These are phyloP conservation scores for Meriones unguiculatus DNA, from an alignment of 2,113 vertebrate genomes.

Conservation along the genomic window DNA sequence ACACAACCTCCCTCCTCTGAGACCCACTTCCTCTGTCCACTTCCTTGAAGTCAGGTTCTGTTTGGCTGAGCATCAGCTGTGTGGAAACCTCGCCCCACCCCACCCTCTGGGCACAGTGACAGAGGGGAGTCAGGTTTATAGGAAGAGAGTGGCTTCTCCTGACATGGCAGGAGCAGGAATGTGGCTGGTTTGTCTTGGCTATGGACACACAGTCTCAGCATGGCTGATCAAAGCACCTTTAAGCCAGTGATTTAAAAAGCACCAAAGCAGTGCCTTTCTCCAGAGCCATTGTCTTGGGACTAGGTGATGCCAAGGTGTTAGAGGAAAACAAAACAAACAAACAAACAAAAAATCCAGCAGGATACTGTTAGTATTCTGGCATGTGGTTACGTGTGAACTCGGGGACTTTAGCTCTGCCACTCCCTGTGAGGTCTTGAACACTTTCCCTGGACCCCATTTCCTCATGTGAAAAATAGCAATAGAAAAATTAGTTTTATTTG, in stretches of 20 bases:
- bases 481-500: not conserved
- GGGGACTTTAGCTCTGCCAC: not conserved
- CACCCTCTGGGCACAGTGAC: not conserved
- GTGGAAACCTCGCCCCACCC: not conserved
- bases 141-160: not conserved
- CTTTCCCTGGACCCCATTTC: not conserved
- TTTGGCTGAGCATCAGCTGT: not conserved
- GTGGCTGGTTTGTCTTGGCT: not conserved
- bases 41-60: not conserved
- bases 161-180: not conserved
- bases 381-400: not conserved
- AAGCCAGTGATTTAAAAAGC: not conserved
- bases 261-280: too few relatives aligned
- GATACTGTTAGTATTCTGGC: not conserved
- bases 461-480: constrained; percentile 24
- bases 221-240: not conserved
- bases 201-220: not conserved
- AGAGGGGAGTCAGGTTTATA: not conserved
- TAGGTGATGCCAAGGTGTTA: not conserved
- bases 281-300: not conserved
- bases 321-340: too few relatives aligned
- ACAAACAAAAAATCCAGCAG: not conserved
- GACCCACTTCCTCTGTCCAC: constrained; percentile 62
- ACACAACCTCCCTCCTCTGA: not conserved
- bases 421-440: not conserved